Evolutionary conservation across 2,113 vertebrate genomes (phyloP).

Genomic region (Pycnonotus jocosus): DNA sequence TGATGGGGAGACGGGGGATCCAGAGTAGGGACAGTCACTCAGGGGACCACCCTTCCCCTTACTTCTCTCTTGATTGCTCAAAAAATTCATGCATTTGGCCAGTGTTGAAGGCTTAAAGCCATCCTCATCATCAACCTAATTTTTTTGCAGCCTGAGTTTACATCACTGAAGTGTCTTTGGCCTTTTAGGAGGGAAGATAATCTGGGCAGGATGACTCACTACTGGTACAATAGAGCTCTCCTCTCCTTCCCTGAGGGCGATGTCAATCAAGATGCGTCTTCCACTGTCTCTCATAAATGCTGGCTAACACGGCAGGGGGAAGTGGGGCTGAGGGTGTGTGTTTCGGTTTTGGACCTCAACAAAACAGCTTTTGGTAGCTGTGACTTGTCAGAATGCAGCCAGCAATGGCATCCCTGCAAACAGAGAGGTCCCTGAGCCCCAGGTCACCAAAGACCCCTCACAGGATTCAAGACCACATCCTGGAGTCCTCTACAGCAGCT

Average conservation of each 20-base stretch:
- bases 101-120: not conserved
- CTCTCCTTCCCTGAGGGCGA: not conserved
- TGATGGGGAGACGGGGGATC: not conserved
- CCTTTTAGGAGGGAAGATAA: not conserved
- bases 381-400: not conserved
- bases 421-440: not conserved
- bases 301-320: not conserved
- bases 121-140: not conserved
- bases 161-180: not conserved
- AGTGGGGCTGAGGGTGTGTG: fast-evolving
- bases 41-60: not conserved
- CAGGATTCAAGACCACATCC: not conserved
- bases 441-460: not conserved
- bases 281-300: not conserved
- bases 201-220: not conserved
- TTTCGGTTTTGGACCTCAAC: not conserved
- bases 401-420: not conserved
- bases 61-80: not conserved
- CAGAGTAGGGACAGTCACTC: not conserved
- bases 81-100: not conserved
- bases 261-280: not conserved
- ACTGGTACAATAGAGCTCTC: fast-evolving
- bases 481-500: not conserved
- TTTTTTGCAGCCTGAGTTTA: not conserved
- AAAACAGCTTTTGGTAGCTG: not conserved